phyloP scores from a whole-genome alignment of 2,113 vertebrate genomes.

The Bubo bubo region DNA sequence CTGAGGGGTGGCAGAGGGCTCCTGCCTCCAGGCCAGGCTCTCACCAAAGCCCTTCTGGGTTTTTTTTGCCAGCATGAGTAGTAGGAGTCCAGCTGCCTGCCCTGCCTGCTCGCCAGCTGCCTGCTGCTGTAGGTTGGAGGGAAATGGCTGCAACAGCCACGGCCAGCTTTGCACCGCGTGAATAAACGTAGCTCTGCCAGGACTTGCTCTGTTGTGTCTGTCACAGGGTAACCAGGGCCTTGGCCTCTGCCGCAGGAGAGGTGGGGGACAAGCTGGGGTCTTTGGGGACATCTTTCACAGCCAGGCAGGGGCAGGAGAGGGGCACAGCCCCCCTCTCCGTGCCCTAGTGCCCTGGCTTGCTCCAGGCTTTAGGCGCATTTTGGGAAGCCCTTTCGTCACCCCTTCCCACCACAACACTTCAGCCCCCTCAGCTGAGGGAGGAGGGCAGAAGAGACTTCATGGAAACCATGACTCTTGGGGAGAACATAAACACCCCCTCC shows the following conservation, averaged over 20 bases:
- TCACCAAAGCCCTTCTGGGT: not conserved
- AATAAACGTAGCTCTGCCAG: not conserved
- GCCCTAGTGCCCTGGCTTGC: rapidly evolving
- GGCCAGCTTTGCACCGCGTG: not conserved
- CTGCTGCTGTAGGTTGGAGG: not conserved
- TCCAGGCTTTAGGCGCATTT: not conserved
- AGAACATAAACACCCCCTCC: rapidly evolving
- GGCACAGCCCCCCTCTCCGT: not conserved
- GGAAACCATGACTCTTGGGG: rapidly evolving
- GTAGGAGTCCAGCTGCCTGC: not conserved
- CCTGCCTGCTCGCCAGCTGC: not conserved
- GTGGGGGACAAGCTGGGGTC: not conserved
- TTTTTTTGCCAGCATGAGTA: slow-evolving; percentile 46
- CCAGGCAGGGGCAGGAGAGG: not conserved
- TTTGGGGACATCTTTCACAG: not conserved
- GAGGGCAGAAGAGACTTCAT: too few species aligned
- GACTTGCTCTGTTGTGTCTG: not conserved
- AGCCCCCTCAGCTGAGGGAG: too few species aligned
- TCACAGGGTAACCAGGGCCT: not conserved
- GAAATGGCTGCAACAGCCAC: slow-evolving; percentile 54
- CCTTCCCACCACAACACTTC: too few species aligned
- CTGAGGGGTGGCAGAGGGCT: not conserved
- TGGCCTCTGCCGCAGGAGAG: too few species aligned
- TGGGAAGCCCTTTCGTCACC: not conserved
- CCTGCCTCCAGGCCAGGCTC: not conserved